Conservation (phyloP, 1,140 invertebrate genomes). For the Sycobia sp. region DNA sequence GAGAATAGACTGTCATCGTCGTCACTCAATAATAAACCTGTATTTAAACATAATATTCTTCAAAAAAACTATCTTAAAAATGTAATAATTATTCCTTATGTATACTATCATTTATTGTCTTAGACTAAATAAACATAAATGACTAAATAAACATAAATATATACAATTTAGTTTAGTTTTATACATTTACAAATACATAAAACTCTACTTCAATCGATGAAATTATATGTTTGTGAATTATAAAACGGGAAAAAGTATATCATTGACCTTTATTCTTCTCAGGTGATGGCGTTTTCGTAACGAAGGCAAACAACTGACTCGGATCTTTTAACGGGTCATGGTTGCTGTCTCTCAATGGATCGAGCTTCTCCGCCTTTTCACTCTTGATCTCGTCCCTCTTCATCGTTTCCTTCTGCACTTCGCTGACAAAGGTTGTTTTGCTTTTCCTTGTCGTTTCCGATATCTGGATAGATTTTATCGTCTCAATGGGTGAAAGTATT, state of each 20-base stretch:
- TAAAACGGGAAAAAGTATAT: too few relatives aligned
- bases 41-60: neutral
- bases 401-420: neutral
- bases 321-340: constrained; percentile 57
- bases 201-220: too few relatives aligned
- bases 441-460: constrained; percentile 2
- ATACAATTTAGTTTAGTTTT: too few relatives aligned
- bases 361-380: constrained; percentile 33
- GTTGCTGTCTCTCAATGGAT: constrained; percentile 51
- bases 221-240: too few relatives aligned
- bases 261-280: constrained; percentile 50
- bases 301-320: constrained; percentile 56
- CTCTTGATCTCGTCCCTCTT: constrained; percentile 7
- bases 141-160: too few relatives aligned
- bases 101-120: too few relatives aligned
- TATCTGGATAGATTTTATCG: neutral
- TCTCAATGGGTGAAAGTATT: constrained; percentile 50
- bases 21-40: constrained; percentile 36
- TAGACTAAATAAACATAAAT: too few relatives aligned
- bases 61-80: too few relatives aligned
- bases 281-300: constrained; percentile 58
- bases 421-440: constrained; percentile 7
- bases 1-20: constrained; percentile 55
- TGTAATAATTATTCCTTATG: too few relatives aligned
- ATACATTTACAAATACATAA: too few relatives aligned